Conservation (phyloP, 1,140 invertebrate species). For the Pogonus chalceus region DNA sequence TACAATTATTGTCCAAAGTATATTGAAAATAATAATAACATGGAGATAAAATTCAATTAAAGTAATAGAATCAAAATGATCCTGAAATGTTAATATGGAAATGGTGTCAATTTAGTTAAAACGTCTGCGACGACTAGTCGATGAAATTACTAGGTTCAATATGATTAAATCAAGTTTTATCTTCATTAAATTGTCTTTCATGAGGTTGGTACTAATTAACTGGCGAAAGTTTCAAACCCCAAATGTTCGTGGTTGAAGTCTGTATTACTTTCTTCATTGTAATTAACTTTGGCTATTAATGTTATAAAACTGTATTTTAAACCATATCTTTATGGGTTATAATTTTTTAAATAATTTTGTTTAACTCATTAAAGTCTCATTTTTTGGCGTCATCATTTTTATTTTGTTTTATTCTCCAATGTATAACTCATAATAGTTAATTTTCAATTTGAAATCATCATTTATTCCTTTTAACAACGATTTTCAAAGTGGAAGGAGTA, state of each 20-base stretch:
- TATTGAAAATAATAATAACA: too few relatives aligned
- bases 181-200: neutral
- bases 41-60: constrained; percentile 4
- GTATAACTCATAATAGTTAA: too few relatives aligned
- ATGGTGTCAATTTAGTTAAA: constrained; percentile 5
- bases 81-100: neutral
- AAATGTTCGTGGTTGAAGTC: neutral
- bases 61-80: neutral
- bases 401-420: too few relatives aligned
- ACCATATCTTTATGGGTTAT: neutral
- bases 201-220: neutral
- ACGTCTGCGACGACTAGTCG: neutral
- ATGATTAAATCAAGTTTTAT: neutral
- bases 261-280: neutral
- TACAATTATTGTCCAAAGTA: too few relatives aligned
- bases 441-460: too few relatives aligned
- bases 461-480: too few relatives aligned
- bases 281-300: neutral
- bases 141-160: constrained; percentile 3
- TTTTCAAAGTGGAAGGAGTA: too few relatives aligned
- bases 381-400: too few relatives aligned
- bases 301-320: neutral
- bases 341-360: neutral
- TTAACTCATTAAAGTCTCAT: too few relatives aligned
- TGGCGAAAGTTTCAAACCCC: neutral